Evolutionary conservation across 64 coral and sea anemone genomes (phyloP), one percentile per base, ranked within the genome.

Genomic region (Montipora sp.): DNA sequence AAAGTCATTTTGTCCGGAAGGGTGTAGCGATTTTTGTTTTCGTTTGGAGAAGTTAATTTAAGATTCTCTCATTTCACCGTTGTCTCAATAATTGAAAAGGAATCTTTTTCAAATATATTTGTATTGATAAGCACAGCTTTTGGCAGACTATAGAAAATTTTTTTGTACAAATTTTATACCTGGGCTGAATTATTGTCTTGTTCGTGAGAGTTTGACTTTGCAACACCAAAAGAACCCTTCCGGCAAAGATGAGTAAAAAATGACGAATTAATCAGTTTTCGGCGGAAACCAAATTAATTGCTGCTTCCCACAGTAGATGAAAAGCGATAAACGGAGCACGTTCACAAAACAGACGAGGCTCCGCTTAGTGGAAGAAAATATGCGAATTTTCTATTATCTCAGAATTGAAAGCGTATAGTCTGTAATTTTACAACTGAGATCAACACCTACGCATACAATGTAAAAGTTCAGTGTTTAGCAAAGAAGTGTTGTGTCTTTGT

Each of bases 201-300:
- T 84, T n/a, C 3, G 46, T 51, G 19, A 6, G 24, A 22, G 61
- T 85, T 85, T 85, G 82, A 85, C 82, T 71, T 72, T 85, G 46
- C 27, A 65, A 65, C 65, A 20, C 3, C 45, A 49, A 78, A 85
- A 10, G 47, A 22, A 49, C 82, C 82, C 82, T 85, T 85, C 82
- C 82, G 82, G 81, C 59, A 71, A 78, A 78, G 44, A 50, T 44
- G 61, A 85, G 63, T 85, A 71, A 71, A 85, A 72, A 85, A 85
- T 85, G 81, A 84, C 12, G 63, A 71, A 71, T 49, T 71, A 85
- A 85, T 85, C 46, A 45, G 71, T 85, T 85, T 85, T 18, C 46
- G 46, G 8, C 65, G 82, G 81, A 85, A 85, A 85, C 71, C 19
- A 71, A 44, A 72, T 12, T 0, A 59, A 71, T 71, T 27, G 45